Conservation (phyloP, 2,888 invertebrate genomes). For the Teleogryllus oceanicus region DNA sequence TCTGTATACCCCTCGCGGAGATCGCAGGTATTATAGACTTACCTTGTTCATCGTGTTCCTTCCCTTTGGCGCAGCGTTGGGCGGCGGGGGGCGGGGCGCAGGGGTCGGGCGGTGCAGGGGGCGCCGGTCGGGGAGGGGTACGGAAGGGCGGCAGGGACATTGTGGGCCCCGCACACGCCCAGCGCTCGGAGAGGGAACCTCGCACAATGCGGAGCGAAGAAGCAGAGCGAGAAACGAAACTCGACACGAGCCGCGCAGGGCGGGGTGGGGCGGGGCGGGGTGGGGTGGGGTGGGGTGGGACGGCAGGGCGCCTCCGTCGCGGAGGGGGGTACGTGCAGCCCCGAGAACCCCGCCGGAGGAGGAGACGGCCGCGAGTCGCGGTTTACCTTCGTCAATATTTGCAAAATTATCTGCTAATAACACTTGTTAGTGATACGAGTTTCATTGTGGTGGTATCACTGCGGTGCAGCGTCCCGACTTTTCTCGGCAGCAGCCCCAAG, state of each 20-base stretch:
- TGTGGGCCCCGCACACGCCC: constrained; percentile 3
- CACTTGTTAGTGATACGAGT: too few relatives aligned
- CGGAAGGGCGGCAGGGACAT: background rate
- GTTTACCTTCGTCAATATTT: too few relatives aligned
- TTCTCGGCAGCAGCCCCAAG: too few relatives aligned
- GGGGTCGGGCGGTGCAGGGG: background rate
- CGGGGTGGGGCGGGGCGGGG: background rate
- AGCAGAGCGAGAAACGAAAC: constrained; percentile 4
- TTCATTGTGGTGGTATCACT: too few relatives aligned
- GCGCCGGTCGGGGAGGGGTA: background rate
- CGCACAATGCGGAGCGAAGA: background rate
- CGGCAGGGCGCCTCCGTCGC: background rate
- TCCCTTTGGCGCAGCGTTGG: background rate
- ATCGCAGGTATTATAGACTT: constrained; percentile 18
- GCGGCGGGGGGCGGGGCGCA: background rate
- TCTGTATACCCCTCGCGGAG: background rate
- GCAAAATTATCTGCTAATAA: too few relatives aligned
- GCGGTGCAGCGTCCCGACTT: too few relatives aligned
- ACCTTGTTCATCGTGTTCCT: constrained; percentile 18
- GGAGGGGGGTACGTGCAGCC: background rate
- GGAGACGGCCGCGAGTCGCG: too few relatives aligned
- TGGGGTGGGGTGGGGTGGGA: background rate
- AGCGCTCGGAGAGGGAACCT: background rate
- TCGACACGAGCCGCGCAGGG: background rate
- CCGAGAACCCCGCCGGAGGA: too few relatives aligned